Evolutionary conservation across 2,888 invertebrate genomes (phyloP).

Genomic region (Hypolimnas misippus): DNA sequence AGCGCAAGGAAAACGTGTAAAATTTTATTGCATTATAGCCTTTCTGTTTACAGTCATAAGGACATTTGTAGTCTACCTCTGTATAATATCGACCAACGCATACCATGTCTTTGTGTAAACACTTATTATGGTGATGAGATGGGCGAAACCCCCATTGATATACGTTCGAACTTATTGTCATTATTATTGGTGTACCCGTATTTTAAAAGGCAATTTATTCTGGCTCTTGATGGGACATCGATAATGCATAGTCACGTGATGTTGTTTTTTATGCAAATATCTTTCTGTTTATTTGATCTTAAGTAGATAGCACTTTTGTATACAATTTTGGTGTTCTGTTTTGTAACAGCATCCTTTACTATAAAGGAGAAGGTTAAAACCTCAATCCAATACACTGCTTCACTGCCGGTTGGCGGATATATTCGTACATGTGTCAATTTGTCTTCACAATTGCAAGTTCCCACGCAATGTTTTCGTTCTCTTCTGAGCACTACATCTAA

Average conservation of each 20-base stretch:
- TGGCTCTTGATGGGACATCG: conserved; percentile 65
- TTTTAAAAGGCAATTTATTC: conserved; percentile 79
- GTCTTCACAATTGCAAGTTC: too few relatives aligned
- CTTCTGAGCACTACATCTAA: too few relatives aligned
- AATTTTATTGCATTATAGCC: conserved; percentile 31
- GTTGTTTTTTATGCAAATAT: conserved; percentile 32
- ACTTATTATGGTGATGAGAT: conserved; percentile 77
- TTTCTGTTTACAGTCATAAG: conserved; percentile 23
- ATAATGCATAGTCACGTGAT: conserved; percentile 60
- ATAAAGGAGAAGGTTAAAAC: too few relatives aligned
- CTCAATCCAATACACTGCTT: too few relatives aligned
- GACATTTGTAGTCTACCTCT: conserved; percentile 14
- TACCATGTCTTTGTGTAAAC: conserved; percentile 50
- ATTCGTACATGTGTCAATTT: too few relatives aligned
- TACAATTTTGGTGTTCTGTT: not conserved
- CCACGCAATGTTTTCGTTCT: too few relatives aligned
- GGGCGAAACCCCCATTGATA: conserved; percentile 80
- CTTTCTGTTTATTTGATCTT: conserved; percentile 7
- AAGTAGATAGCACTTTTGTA: not conserved
- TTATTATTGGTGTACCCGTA: conserved; percentile 71
- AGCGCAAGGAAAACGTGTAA: conserved; percentile 18
- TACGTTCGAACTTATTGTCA: conserved; percentile 77
- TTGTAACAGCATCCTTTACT: not conserved
- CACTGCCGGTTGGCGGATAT: too few relatives aligned
- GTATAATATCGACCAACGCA: conserved; percentile 49